Conservation (phyloP, 2,888 invertebrate species). For the Julus scandinavius region DNA sequence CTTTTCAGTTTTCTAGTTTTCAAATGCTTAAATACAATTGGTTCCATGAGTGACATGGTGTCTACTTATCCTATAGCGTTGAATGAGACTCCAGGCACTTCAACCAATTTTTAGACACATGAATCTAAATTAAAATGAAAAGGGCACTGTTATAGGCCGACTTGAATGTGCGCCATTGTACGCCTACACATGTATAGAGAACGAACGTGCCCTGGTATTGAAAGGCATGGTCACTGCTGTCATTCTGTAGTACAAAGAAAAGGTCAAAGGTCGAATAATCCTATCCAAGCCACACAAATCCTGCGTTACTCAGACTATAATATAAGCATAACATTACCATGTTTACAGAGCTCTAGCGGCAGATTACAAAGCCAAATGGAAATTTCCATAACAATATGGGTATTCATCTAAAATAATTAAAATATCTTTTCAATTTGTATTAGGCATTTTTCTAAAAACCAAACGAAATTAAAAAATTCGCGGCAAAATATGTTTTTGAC, state of each 20-base stretch:
- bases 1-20: neutral
- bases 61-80: neutral
- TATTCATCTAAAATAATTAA: neutral
- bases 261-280: constrained; percentile 13
- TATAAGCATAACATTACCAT: neutral
- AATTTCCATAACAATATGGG: neutral
- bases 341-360: neutral
- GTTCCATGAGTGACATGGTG: neutral
- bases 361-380: neutral
- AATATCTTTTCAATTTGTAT: no score
- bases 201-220: neutral
- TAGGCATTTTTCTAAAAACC: no score
- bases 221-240: neutral
- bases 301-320: neutral
- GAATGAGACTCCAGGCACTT: neutral
- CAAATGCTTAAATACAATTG: neutral
- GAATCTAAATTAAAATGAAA: constrained; percentile 18
- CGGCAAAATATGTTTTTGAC: no score
- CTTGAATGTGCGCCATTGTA: neutral
- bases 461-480: no score
- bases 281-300: neutral
- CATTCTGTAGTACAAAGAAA: neutral
- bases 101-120: neutral
- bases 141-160: neutral
- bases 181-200: neutral